Evolutionary conservation across 1,140 invertebrate genomes (phyloP), one percentile per base, ranked within the genome.

Genomic region (Aphaenogaster ashmeadi): DNA sequence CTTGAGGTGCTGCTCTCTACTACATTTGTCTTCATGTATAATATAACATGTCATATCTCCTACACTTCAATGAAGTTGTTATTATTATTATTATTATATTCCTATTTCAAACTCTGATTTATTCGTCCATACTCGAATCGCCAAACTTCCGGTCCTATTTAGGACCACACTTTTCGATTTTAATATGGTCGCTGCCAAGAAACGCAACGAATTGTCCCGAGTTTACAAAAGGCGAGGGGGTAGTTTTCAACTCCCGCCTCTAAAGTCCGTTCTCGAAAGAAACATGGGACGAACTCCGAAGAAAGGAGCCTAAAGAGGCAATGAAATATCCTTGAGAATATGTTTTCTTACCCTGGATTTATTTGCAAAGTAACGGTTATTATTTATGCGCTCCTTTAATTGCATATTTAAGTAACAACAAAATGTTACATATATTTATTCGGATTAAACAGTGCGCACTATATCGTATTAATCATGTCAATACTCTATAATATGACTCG

Each of bases 151-250:
- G 1, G 13, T 3, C 58, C 27, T 33, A 41, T 66, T 41, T 21
- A 41, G 8, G 1, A 21, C 38, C 3, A 13, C 1, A 66, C 2
- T 74, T 52, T 67, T 52, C 47, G 5, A 15, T 66, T 66, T 67
- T 67, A 78, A 78, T 11, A 79, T n/a, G 13, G 13, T 50, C 27
- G 27, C 44, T 41, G 18, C 13, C 3, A 50, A 38, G 13, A 0
- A 33, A 11, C 27, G 27, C 21, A 64, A 62, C 27, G 27, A 79
- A 50, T 74, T 47, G 7, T 36, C 33, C 21, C n/a, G 41, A 74
- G 41, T 62, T 84, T 21, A 84, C 41, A 52, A 62, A 75, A 27
- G 13, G 44, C 8, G 38, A 74, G 60, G 33, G 15, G 44, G 9
- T 52, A 64, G 38, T 78, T 52, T 41, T 64, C 27, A 64, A 64